Conservation (phyloP, 2,113 vertebrate species). For the Nycticorax nycticorax region DNA sequence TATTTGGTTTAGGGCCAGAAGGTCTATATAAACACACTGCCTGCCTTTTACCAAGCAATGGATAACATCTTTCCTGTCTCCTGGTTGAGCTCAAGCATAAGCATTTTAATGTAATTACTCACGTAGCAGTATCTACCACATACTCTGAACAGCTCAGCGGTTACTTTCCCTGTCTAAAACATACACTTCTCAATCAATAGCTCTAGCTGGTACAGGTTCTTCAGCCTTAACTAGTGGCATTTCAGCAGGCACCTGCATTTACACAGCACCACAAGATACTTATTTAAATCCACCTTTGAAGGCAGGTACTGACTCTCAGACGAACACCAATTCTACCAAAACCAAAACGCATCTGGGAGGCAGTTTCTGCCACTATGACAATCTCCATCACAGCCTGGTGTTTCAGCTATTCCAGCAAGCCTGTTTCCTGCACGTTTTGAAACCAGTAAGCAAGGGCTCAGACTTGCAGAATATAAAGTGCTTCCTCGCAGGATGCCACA, state of each 20-base stretch:
- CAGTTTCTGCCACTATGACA: not conserved
- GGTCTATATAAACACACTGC: not conserved
- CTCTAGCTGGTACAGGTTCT: not conserved
- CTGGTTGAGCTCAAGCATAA: not conserved
- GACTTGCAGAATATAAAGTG: not conserved
- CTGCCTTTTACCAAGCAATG: not conserved
- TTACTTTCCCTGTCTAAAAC: not conserved
- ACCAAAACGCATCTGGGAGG: not conserved
- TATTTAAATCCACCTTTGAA: not conserved
- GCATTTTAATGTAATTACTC: not conserved
- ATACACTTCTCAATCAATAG: not conserved
- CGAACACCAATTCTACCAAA: not conserved
- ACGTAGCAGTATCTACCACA: not conserved
- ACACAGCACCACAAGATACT: not conserved
- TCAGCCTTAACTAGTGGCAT: not conserved
- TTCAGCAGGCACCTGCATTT: not conserved
- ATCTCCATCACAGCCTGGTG: not conserved
- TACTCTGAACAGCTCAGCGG: not conserved
- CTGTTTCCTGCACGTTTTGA: rapidly evolving
- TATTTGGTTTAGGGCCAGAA: not conserved
- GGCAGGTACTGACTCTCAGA: not conserved
- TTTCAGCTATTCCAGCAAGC: not conserved
- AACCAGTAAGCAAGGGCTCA: not conserved
- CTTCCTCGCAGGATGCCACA: not conserved
- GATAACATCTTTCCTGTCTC: not conserved